phyloP scores from a whole-genome alignment of 2,888 invertebrate species.

The Leptopilina syphax region DNA sequence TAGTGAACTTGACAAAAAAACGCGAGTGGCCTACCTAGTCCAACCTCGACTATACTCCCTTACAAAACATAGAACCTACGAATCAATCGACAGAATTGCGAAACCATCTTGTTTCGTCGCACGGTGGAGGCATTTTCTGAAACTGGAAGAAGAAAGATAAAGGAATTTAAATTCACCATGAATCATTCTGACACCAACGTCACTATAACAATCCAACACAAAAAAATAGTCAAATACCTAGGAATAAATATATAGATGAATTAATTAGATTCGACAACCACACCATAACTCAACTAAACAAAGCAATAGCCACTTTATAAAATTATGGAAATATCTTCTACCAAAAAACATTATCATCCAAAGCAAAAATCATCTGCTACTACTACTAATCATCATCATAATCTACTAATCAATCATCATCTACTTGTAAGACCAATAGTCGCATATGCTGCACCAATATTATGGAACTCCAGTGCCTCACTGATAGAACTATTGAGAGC shows the following conservation, averaged over 20 bases:
- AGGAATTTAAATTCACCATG: slow-evolving; percentile 33
- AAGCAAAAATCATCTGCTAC: slow-evolving; percentile 48
- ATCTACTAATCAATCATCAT: too few species aligned
- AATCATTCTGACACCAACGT: slow-evolving; percentile 13
- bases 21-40: too few species aligned
- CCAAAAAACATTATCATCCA: slow-evolving; percentile 42
- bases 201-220: slow-evolving; percentile 33
- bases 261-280: slow-evolving; percentile 46
- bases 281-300: slow-evolving; percentile 48
- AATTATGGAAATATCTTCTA: slow-evolving; percentile 47
- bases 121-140: slow-evolving; percentile 13
- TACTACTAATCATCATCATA: too few species aligned
- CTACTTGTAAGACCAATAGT: neutral
- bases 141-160: slow-evolving; percentile 7
- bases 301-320: slow-evolving; percentile 53
- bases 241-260: slow-evolving; percentile 51
- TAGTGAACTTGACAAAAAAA: too few species aligned
- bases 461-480: too few species aligned
- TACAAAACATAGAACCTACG: slow-evolving; percentile 51
- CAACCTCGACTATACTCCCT: too few species aligned
- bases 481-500: too few species aligned
- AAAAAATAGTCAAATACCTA: slow-evolving; percentile 51
- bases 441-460: too few species aligned
- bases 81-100: slow-evolving; percentile 46
- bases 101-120: slow-evolving; percentile 49